Base-by-base conservation (phyloP, 92 coral and sea anemone species). In the Heliopora coerulea region DNA sequence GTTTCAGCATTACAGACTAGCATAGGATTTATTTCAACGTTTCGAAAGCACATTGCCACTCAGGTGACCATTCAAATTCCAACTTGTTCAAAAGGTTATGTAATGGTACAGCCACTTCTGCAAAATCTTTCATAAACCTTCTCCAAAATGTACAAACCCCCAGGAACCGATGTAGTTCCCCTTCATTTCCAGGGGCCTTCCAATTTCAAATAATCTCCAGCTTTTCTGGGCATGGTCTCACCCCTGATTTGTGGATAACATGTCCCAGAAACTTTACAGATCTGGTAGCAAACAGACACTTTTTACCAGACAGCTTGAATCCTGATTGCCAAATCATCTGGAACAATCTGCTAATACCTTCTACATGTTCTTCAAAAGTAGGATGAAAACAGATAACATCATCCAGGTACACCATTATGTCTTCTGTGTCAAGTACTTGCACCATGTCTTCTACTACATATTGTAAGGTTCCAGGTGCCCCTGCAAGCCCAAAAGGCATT, bases 341-440 rank as follows among this genome's bases (percentile, higher is more conserved):
- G 39, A 80, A 69, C 77, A 80, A 42, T 44, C 79, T 62, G 23
- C 54, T 59, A 41, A 68, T 50, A 24, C 82, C 83, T 61, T 83
- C 50, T 37, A 76, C 62, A 69, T 78, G 86, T 33, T 86, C 64
- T 62, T 82, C 84, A 54, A 82, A 82, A 19, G 54, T 65, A 3
- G 79, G 49, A 69, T 61, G 83, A 44, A 78, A 86, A 63, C 85
- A 79, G 42, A 86, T 82, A 58, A 82, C 86, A 66, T 78, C 79
- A 67, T 86, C 86, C 28, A 86, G 28, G 54, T 78, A 82, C 2
- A 79, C 84, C 66, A 86, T 72, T 59, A 79, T 79, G 65, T 76
- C 72, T 40, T 86, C 81, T 35, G 82, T 65, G 21, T 82, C 68
- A 9, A 80, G 31, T 35, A 50, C 58, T 50, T 50, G 58, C 19